phyloP scores from a whole-genome alignment of 2,888 invertebrate genomes.

The Atrina japonica region DNA sequence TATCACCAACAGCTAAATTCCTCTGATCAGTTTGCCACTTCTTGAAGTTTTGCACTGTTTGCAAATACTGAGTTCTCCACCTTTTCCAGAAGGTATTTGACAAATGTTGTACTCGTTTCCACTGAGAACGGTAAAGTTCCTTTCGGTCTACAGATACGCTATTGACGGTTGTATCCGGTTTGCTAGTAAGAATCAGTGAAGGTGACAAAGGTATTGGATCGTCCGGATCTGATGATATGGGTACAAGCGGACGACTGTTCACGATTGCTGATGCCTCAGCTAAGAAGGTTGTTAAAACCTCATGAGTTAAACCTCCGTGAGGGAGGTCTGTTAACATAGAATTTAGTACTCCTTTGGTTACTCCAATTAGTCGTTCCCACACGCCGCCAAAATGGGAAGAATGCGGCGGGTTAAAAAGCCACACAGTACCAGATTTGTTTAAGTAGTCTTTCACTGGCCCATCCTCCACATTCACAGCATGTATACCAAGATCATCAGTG shows the following conservation, averaged over 20 bases:
- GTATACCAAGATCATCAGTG: slow-evolving; percentile 32
- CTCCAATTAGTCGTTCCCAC: slow-evolving; percentile 52
- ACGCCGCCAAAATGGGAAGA: slow-evolving; percentile 49
- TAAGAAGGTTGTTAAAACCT: slow-evolving; percentile 48
- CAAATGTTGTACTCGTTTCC: slow-evolving; percentile 33
- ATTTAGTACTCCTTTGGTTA: slow-evolving; percentile 43
- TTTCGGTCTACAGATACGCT: slow-evolving; percentile 16
- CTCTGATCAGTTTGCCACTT: slow-evolving; percentile 22
- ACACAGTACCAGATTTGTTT: slow-evolving; percentile 28
- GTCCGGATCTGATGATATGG: slow-evolving; percentile 46
- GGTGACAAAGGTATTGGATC: slow-evolving; percentile 40
- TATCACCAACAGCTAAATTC: slow-evolving; percentile 29
- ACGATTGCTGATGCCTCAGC: slow-evolving; percentile 50
- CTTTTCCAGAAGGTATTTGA: slow-evolving; percentile 38
- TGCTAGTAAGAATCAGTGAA: slow-evolving; percentile 44
- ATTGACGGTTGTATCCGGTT: slow-evolving; percentile 9
- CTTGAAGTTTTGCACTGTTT: slow-evolving; percentile 27
- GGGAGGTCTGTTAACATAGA: slow-evolving; percentile 39
- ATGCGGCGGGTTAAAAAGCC: slow-evolving; percentile 50
- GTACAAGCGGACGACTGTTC: slow-evolving; percentile 41
- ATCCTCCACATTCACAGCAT: slow-evolving; percentile 47
- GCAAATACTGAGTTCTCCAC: slow-evolving; percentile 38
- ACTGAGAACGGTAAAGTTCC: slow-evolving; percentile 27
- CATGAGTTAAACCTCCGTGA: slow-evolving; percentile 39
- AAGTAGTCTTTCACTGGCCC: slow-evolving; percentile 25